Evolutionary conservation across 2,797 vertebrate genomes (phyloP).

Genomic region (Cynodonichthys magdalenae): DNA sequence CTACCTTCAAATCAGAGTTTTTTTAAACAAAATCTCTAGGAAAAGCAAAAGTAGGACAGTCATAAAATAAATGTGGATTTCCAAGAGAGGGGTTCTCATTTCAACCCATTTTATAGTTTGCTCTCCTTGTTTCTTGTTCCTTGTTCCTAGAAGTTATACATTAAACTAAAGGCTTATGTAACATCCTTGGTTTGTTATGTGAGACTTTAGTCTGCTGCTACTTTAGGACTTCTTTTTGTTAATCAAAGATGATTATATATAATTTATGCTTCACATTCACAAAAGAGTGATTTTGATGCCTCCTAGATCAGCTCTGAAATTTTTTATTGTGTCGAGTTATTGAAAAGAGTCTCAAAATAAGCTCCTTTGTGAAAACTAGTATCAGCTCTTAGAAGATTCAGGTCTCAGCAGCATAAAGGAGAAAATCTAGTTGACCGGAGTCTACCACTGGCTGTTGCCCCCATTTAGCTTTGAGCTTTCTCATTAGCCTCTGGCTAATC

Average conservation of each 20-base stretch:
- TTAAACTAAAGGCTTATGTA: conserved; percentile 60
- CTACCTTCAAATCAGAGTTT: too few relatives aligned
- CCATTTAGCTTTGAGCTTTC: conserved; percentile 41
- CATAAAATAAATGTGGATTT: conserved; percentile 6
- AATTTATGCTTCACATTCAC: conserved; percentile 15
- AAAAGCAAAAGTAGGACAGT: conserved; percentile 12
- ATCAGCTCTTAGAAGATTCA: conserved; percentile 26
- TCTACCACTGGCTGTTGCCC: conserved; percentile 9
- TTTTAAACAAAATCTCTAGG: not conserved
- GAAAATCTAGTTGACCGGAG: conserved; percentile 23
- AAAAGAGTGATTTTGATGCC: conserved; percentile 7
- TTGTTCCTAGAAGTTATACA: conserved; percentile 50
- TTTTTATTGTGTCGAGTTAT: conserved; percentile 2
- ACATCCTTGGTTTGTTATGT: conserved; percentile 15
- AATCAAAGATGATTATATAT: conserved; percentile 1
- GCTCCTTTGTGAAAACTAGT: conserved; percentile 33
- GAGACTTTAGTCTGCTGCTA: conserved; percentile 23
- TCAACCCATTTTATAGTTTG: conserved; percentile 7
- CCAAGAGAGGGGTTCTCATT: not conserved
- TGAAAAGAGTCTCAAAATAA: conserved; percentile 30
- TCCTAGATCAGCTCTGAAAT: conserved; percentile 9
- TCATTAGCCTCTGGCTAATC: conserved; percentile 45
- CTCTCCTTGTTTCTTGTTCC: conserved; percentile 6
- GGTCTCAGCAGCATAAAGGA: conserved; percentile 18
- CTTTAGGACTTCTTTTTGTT: not conserved